Conservation (phyloP, 1,140 invertebrate species). For the Magallana angulata region DNA sequence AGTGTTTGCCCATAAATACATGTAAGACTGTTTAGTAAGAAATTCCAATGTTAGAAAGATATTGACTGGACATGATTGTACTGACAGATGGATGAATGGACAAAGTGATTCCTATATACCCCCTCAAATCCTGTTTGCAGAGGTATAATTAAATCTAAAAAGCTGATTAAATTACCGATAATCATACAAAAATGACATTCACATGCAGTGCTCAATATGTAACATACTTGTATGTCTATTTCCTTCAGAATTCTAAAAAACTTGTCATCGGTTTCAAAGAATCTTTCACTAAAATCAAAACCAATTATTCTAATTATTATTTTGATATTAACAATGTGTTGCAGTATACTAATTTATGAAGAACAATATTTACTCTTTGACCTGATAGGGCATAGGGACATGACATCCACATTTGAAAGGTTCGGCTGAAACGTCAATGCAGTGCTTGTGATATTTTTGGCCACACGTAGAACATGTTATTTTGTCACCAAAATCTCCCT, state of each 20-base stretch:
- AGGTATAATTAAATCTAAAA: too few species aligned
- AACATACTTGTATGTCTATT: not conserved
- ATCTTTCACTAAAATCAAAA: not conserved
- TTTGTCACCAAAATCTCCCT: slow-evolving; percentile 8
- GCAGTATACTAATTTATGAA: not conserved
- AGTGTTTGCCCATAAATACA: too few species aligned
- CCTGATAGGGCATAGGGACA: not conserved
- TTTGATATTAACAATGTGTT: not conserved
- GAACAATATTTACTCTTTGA: not conserved
- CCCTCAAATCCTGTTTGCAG: too few species aligned
- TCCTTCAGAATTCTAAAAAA: not conserved
- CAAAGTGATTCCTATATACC: too few species aligned
- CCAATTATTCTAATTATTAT: not conserved
- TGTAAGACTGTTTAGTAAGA: too few species aligned
- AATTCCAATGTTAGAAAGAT: too few species aligned
- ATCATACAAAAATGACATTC: not conserved
- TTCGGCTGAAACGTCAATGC: not conserved
- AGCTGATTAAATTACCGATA: too few species aligned
- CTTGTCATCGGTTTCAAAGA: not conserved
- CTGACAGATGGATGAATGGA: too few species aligned
- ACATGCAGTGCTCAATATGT: not conserved
- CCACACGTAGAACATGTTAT: not conserved
- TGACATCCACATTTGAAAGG: slow-evolving; percentile 6
- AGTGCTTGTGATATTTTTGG: slow-evolving; percentile 4
- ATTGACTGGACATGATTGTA: too few species aligned